Conservation (phyloP, 1,140 invertebrate genomes). For the Trichonephila clavata region DNA sequence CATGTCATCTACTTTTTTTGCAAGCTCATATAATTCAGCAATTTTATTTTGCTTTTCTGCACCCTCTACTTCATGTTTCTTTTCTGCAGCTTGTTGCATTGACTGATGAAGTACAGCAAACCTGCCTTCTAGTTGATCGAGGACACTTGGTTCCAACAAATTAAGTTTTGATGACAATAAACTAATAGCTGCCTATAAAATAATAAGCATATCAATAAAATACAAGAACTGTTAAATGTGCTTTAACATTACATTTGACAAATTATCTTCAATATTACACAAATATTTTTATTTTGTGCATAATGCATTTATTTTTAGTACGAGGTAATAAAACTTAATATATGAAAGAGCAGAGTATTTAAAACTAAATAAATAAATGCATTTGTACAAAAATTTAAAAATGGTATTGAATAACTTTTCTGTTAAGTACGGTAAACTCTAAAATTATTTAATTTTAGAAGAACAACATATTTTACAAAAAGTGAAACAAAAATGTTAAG, state of each 20-base stretch:
- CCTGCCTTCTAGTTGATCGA: conserved; percentile 91
- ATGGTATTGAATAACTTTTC: no score
- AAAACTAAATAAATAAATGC: no score
- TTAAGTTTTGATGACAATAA: conserved; percentile 88
- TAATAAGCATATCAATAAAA: background rate
- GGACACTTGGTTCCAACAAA: conserved; percentile 89
- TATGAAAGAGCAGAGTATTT: no score
- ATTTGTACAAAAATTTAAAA: no score
- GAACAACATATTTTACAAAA: no score
- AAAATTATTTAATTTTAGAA: no score
- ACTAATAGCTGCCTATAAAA: conserved; percentile 86
- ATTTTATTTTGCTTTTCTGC: conserved; percentile 90
- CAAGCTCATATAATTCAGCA: conserved; percentile 90
- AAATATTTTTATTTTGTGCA: no score
- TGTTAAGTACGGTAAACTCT: no score
- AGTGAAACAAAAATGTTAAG: no score
- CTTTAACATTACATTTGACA: background rate
- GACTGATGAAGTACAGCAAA: conserved; percentile 87
- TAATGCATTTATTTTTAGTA: no score
- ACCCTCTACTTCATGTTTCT: conserved; percentile 85
- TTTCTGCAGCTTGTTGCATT: conserved; percentile 89
- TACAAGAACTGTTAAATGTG: background rate
- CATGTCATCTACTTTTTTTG: conserved; percentile 91
- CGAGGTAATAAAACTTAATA: no score
- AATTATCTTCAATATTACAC: no score